Conservation (phyloP, 2,888 invertebrate species). For the Apodemia hepburni region DNA sequence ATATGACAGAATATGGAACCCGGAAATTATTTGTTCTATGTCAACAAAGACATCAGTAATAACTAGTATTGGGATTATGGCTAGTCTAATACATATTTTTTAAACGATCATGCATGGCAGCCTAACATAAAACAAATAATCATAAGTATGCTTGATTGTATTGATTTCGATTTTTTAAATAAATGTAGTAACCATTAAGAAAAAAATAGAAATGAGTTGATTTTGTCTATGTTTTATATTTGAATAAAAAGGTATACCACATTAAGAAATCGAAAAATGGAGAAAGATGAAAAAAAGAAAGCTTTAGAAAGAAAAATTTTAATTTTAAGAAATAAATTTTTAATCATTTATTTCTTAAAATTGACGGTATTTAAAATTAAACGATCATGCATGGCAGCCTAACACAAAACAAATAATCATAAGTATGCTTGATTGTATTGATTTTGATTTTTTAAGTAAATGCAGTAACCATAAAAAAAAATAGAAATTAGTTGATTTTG, state of each 20-base stretch:
- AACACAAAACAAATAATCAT: conserved; percentile 10
- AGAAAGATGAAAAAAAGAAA: conserved; percentile 17
- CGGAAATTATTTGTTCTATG: conserved; percentile 1
- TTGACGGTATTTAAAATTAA: too few relatives aligned
- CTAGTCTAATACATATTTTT: conserved; percentile 10
- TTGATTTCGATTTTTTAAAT: neutral
- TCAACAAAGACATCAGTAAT: conserved; percentile 1
- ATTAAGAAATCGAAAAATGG: conserved; percentile 19
- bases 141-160: neutral
- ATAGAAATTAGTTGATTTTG: too few relatives aligned
- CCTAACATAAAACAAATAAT: conserved; percentile 2
- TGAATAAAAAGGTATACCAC: conserved; percentile 22
- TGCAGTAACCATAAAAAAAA: neutral
- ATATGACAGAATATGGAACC: too few relatives aligned
- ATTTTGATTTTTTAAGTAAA: neutral
- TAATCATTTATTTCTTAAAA: too few relatives aligned
- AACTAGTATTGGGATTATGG: conserved; percentile 5
- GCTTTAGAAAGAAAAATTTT: conserved; percentile 14
- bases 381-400: conserved; percentile 8
- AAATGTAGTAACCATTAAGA: conserved; percentile 5
- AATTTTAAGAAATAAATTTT: conserved; percentile 20
- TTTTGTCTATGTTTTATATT: conserved; percentile 15
- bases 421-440: neutral
- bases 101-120: conserved; percentile 15
- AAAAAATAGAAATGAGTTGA: too few relatives aligned